A percentile compares a stretch with the other conserved stretches of the same genome.
phyloP scores from a whole-genome alignment of 2,113 vertebrate genomes.

The Saimiri boliviensis region DNA sequence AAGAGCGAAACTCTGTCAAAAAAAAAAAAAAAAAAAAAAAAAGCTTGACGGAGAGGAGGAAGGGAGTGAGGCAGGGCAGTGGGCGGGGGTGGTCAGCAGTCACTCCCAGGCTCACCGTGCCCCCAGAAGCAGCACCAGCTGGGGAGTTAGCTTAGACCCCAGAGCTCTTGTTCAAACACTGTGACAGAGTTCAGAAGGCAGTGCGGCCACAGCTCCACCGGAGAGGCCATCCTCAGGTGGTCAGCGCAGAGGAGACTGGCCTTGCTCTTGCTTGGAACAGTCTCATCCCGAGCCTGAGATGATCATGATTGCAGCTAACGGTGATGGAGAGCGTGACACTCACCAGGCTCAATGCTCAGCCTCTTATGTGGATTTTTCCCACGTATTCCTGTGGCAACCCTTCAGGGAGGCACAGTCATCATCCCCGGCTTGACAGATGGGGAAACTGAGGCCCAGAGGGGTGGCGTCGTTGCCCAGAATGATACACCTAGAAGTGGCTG shows the following conservation, averaged over 20 bases:
- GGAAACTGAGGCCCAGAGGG: not conserved
- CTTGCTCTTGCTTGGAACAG: not conserved
- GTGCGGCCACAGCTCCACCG: not conserved
- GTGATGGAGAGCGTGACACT: fast-evolving
- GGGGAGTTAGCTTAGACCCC: not conserved
- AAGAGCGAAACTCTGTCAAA: no score
- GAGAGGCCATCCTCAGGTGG: not conserved
- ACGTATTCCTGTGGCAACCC: not conserved
- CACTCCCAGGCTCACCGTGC: not conserved
- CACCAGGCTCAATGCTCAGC: not conserved
- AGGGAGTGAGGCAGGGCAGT: not conserved
- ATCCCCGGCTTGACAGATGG: not conserved
- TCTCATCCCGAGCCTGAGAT: not conserved
- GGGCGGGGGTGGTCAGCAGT: no score
- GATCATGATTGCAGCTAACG: fast-evolving
- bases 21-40: no score
- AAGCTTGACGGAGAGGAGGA: not conserved
- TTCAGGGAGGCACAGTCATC: not conserved
- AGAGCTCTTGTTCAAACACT: not conserved
- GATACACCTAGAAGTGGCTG: not conserved
- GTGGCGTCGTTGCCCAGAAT: not conserved
- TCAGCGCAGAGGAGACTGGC: not conserved
- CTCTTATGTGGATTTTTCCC: fast-evolving
- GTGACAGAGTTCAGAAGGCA: not conserved
- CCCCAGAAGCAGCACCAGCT: not conserved